These are phyloP conservation scores for Anoplopoma fimbria DNA, from an alignment of 2,113 vertebrate species.

Conservation along the genomic window DNA sequence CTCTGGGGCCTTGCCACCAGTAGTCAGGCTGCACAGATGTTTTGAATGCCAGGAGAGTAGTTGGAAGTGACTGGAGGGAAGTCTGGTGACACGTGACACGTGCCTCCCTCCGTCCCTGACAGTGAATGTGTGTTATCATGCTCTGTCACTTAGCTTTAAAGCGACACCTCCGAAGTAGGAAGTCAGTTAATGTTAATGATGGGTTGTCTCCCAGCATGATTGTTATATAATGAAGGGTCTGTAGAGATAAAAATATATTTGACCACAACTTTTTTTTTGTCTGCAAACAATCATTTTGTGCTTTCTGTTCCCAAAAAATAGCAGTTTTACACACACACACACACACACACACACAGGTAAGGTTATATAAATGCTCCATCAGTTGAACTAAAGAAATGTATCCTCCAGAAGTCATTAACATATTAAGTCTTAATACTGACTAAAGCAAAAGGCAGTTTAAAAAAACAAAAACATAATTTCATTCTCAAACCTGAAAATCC, in stretches of 20 bases:
- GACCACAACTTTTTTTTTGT: not conserved
- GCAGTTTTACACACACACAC: not conserved
- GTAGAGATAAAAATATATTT: not conserved
- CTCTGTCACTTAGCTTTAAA: not conserved
- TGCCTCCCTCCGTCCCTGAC: conserved; percentile 61
- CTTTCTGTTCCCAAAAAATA: not conserved
- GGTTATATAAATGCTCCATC: conserved; percentile 1
- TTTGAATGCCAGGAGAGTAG: conserved; percentile 73
- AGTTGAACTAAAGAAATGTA: not conserved
- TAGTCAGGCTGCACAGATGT: conserved; percentile 79
- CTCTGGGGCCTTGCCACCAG: conserved; percentile 72
- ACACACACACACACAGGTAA: not conserved
- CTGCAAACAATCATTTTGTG: not conserved
- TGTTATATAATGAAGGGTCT: not conserved
- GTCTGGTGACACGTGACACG: conserved; percentile 41
- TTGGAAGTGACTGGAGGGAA: conserved; percentile 58
- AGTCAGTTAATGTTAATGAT: not conserved
- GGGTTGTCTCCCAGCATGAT: not conserved
- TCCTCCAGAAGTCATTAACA: not conserved
- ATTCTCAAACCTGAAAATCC: conserved; percentile 26
- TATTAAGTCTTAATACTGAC: not conserved
- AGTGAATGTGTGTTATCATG: conserved; percentile 12
- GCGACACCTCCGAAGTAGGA: not conserved
- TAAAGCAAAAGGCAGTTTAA: not conserved
- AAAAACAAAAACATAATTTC: conserved; percentile 2